Base-by-base conservation (phyloP, 2,888 invertebrate genomes). In the Carcina quercana region DNA sequence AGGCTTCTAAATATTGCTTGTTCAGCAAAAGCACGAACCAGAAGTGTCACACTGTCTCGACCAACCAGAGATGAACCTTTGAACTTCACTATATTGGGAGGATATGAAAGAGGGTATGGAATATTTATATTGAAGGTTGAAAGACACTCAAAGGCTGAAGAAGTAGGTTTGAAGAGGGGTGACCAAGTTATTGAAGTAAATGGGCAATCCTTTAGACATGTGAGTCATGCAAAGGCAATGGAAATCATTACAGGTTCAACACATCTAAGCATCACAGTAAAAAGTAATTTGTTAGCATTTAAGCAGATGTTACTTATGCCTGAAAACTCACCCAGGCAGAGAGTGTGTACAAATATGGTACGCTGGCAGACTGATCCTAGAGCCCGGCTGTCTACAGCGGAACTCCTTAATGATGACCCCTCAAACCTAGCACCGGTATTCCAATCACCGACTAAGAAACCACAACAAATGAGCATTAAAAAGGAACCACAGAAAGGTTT, bases 151-250 rank as follows among this genome's bases (percentile, higher is more conserved):
- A 96, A 96, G 76, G 96, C 98, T 5, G 96, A 97, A 72, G 96
- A 97, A 68, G 94, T 96, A 13, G 98, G 98, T 1, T 82, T 99
- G 29, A 97, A 98, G 72, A 88, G 97, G 32, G 98, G 98, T 22
- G 98, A 99, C 85, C 98, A 99, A 86, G 95, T 99, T 41, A 85
- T 98, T 47, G 97, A 98, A 84, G 97, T 99, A 1, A 99, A 99
- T 73, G 97, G 97, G 15, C 96, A 97, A 67, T 96, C 94, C 58
- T 97, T 98, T 70, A 93, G 95, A 59, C 95, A 96, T 75, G 95
- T 98, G 28, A 94, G 92, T 51, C 93, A 95, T 68, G 90, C 92
- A 27, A 91, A 93, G 60, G 98, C 98, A 6, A 86, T 97, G 72
- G 98, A 98, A 78, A 91, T 98, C 42, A 88, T 99, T 10, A 89